These are phyloP conservation scores for Buathra laborator DNA, from an alignment of 2,888 invertebrate species.

Conservation along the genomic window DNA sequence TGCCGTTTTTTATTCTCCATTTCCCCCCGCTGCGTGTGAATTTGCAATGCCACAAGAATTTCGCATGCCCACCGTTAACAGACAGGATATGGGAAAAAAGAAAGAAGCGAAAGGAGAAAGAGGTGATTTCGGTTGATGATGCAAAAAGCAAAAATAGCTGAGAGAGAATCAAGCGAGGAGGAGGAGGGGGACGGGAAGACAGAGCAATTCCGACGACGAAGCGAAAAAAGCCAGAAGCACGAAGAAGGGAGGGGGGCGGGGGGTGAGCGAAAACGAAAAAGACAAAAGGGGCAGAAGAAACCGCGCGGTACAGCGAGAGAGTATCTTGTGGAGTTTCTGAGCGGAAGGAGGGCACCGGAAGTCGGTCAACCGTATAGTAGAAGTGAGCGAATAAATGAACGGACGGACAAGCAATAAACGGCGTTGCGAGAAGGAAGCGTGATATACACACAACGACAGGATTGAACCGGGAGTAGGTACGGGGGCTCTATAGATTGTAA, in stretches of 20 bases:
- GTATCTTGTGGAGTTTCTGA: slow-evolving; percentile 51
- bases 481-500: slow-evolving; percentile 15
- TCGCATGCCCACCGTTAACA: slow-evolving; percentile 17
- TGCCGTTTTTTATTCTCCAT: slow-evolving; percentile 23
- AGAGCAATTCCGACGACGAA: slow-evolving; percentile 47
- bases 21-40: slow-evolving; percentile 58
- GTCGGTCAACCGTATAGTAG: slow-evolving; percentile 71
- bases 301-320: slow-evolving; percentile 24
- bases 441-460: neutral
- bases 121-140: slow-evolving; percentile 57
- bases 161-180: slow-evolving; percentile 22
- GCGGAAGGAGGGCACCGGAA: slow-evolving; percentile 72
- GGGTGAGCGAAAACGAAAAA: neutral
- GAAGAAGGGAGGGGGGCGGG: neutral
- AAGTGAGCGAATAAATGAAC: slow-evolving; percentile 59
- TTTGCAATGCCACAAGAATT: slow-evolving; percentile 59
- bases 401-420: slow-evolving; percentile 52
- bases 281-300: slow-evolving; percentile 56
- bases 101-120: neutral
- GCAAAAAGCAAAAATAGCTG: slow-evolving; percentile 60
- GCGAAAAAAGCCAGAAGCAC: slow-evolving; percentile 38
- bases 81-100: slow-evolving; percentile 40
- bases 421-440: slow-evolving; percentile 28
- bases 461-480: neutral
- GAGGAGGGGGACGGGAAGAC: neutral